phyloP scores from a whole-genome alignment of 2,113 vertebrate species.

The Bubo bubo region DNA sequence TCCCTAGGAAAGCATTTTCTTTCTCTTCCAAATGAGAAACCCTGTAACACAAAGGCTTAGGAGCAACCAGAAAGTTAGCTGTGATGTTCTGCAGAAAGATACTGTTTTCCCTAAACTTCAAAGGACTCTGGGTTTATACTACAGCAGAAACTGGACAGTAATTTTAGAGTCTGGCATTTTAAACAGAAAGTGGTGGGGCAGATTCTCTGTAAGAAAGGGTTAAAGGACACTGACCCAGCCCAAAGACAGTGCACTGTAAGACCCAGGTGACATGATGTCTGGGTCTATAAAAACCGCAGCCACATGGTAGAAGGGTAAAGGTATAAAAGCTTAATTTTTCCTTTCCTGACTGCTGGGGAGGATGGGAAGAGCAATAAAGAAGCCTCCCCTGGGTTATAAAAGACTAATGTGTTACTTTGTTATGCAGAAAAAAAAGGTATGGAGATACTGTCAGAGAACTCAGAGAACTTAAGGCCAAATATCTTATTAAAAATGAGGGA shows the following conservation, averaged over 20 bases:
- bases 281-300: neutral
- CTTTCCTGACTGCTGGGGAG: neutral
- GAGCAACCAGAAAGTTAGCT: neutral
- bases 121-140: neutral
- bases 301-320: neutral
- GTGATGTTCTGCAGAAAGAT: neutral
- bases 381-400: neutral
- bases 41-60: neutral
- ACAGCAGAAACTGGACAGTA: neutral
- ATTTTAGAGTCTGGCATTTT: neutral
- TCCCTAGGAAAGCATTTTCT: neutral
- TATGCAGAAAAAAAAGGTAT: neutral
- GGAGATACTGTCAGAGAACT: neutral
- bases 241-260: neutral
- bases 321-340: neutral
- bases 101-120: neutral
- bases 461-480: neutral
- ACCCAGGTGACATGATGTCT: neutral
- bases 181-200: neutral
- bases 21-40: neutral
- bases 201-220: neutral
- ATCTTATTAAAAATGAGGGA: neutral
- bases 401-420: neutral
- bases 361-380: neutral
- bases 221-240: neutral